These are phyloP conservation scores for Drosophila eugracilis DNA, from an alignment of 1,140 invertebrate genomes.

Conservation along the genomic window DNA sequence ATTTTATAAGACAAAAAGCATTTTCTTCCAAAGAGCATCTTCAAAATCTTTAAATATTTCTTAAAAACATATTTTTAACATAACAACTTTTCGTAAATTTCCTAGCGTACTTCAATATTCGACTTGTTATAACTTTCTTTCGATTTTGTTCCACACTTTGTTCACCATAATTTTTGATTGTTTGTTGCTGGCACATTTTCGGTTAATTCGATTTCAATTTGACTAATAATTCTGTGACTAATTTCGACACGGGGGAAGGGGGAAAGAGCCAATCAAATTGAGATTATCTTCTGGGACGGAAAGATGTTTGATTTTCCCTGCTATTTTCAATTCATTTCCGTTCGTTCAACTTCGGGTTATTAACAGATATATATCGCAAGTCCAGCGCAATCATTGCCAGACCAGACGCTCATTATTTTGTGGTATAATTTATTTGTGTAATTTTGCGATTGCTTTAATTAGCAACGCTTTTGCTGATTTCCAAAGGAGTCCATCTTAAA, in stretches of 20 bases:
- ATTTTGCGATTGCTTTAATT: slow-evolving; percentile 60
- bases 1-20: no score
- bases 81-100: no score
- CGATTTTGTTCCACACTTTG: slow-evolving; percentile 13
- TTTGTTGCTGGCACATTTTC: slow-evolving; percentile 39
- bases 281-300: slow-evolving; percentile 15
- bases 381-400: slow-evolving; percentile 5
- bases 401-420: slow-evolving; percentile 31
- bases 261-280: slow-evolving; percentile 25
- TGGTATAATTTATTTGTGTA: slow-evolving; percentile 33
- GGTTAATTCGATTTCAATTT: slow-evolving; percentile 34
- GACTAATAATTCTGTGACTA: slow-evolving; percentile 39
- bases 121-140: slow-evolving; percentile 1
- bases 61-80: not conserved
- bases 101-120: not conserved
- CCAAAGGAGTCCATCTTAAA: slow-evolving; percentile 32
- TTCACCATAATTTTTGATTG: slow-evolving; percentile 27
- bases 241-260: slow-evolving; percentile 12
- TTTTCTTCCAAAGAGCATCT: no score
- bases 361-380: not conserved
- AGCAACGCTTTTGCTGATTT: slow-evolving; percentile 54
- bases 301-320: not conserved
- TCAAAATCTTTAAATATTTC: not conserved
- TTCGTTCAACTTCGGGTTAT: slow-evolving; percentile 18
- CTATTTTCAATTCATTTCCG: not conserved